These are phyloP conservation scores for Iselma pallidipennis DNA, from an alignment of 2,888 invertebrate species.

Conservation along the genomic window DNA sequence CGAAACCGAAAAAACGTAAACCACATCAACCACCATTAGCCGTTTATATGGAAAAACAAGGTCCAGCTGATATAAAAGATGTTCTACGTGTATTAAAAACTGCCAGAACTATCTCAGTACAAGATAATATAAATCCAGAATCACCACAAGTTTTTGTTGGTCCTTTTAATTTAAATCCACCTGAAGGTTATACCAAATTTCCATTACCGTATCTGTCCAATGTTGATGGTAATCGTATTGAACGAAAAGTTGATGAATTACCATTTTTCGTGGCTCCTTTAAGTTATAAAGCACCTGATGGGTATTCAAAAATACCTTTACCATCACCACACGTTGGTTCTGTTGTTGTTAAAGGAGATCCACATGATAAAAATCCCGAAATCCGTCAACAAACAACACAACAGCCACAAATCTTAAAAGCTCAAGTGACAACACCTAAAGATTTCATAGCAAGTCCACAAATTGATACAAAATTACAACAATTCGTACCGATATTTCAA, in stretches of 20 bases:
- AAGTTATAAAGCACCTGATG: constrained; percentile 81
- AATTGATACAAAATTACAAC: background rate
- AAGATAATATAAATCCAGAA: constrained; percentile 71
- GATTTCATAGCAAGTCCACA: background rate
- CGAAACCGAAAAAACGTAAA: constrained; percentile 63
- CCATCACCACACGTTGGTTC: constrained; percentile 87
- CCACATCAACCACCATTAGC: constrained; percentile 85
- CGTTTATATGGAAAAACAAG: constrained; percentile 71
- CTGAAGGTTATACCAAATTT: constrained; percentile 76
- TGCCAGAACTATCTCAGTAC: constrained; percentile 74
- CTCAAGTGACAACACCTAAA: background rate
- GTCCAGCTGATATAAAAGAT: constrained; percentile 67
- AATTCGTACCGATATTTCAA: background rate
- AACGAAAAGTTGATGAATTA: constrained; percentile 72
- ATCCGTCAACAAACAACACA: constrained; percentile 15
- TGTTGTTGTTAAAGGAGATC: constrained; percentile 60
- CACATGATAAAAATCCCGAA: constrained; percentile 28
- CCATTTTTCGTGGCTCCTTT: constrained; percentile 86
- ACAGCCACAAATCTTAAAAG: constrained; percentile 2
- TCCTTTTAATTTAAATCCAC: constrained; percentile 72
- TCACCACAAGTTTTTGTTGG: constrained; percentile 82
- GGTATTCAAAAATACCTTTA: constrained; percentile 83
- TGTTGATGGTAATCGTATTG: constrained; percentile 68
- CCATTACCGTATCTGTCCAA: constrained; percentile 81
- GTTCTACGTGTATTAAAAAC: constrained; percentile 71